These are phyloP conservation scores for Frieseomelitta varia DNA, from an alignment of 1,140 invertebrate species.

Conservation along the genomic window DNA sequence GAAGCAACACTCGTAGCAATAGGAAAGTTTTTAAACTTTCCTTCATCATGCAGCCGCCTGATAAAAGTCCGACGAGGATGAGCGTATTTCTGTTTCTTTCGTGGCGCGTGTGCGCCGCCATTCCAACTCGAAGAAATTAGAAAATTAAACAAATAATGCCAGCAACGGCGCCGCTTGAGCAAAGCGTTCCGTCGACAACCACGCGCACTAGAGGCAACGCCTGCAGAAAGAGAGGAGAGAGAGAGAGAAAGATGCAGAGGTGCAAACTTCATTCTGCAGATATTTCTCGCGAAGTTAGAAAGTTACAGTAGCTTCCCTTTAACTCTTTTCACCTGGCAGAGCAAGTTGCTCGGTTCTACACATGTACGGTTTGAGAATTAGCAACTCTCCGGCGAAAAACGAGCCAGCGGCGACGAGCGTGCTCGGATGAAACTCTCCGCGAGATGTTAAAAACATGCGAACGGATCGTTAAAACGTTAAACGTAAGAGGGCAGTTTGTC, in stretches of 20 bases:
- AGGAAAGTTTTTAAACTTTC: conserved; percentile 12
- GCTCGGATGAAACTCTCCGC: neutral
- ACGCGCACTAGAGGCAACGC: neutral
- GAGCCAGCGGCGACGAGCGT: neutral
- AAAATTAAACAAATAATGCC: conserved; percentile 35
- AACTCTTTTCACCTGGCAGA: conserved; percentile 17
- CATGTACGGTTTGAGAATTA: conserved; percentile 33
- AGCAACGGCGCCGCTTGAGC: neutral
- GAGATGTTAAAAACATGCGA: neutral
- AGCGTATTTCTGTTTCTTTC: neutral
- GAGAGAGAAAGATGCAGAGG: neutral
- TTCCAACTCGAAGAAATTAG: conserved; percentile 48
- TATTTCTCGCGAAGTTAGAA: conserved; percentile 38
- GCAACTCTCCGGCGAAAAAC: neutral
- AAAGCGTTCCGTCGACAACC: conserved; percentile 28
- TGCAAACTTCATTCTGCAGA: conserved; percentile 36
- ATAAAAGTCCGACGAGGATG: conserved; percentile 6
- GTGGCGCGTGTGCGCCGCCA: neutral
- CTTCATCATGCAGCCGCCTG: neutral
- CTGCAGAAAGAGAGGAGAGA: neutral
- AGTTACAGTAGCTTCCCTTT: conserved; percentile 9
- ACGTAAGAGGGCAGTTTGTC: neutral
- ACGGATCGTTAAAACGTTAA: neutral
- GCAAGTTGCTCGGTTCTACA: neutral
- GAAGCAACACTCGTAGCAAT: neutral